Evolutionary conservation across 1,140 invertebrate species (phyloP).

Genomic region (Trichonephila clavata): DNA sequence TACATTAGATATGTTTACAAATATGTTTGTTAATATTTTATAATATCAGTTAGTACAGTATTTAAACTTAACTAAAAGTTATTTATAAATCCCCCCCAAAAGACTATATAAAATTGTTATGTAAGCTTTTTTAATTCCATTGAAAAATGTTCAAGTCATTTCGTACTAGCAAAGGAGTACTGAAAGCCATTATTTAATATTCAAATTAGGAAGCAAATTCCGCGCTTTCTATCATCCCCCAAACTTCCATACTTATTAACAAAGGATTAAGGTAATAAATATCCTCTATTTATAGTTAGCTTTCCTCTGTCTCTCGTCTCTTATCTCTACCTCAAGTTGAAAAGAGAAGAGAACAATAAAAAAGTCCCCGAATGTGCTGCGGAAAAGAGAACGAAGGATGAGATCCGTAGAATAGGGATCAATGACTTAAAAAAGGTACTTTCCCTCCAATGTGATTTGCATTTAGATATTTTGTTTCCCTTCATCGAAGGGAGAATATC

Average conservation of each 20-base stretch:
- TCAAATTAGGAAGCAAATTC: background rate
- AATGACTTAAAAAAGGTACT: conserved; percentile 35
- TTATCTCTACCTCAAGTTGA: background rate
- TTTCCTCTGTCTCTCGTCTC: background rate
- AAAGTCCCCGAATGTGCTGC: background rate
- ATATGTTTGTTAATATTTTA: too few species aligned
- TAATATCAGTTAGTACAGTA: too few species aligned
- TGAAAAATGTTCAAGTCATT: too few species aligned
- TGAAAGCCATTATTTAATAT: background rate
- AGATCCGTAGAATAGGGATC: background rate
- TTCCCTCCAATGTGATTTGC: conserved; percentile 18
- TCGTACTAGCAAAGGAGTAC: too few species aligned
- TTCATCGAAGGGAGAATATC: background rate
- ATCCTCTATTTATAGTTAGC: background rate
- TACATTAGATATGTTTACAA: too few species aligned
- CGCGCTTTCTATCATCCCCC: background rate
- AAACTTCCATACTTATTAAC: background rate
- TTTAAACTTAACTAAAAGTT: too few species aligned
- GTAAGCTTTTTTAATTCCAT: too few species aligned
- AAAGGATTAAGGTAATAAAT: background rate
- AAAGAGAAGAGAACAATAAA: background rate
- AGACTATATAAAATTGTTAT: too few species aligned
- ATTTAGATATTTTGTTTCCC: conserved; percentile 38
- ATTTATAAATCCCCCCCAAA: too few species aligned
- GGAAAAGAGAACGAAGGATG: background rate